These are phyloP conservation scores for Pterocles gutturalis DNA, from an alignment of 2,113 vertebrate species.

Conservation along the genomic window DNA sequence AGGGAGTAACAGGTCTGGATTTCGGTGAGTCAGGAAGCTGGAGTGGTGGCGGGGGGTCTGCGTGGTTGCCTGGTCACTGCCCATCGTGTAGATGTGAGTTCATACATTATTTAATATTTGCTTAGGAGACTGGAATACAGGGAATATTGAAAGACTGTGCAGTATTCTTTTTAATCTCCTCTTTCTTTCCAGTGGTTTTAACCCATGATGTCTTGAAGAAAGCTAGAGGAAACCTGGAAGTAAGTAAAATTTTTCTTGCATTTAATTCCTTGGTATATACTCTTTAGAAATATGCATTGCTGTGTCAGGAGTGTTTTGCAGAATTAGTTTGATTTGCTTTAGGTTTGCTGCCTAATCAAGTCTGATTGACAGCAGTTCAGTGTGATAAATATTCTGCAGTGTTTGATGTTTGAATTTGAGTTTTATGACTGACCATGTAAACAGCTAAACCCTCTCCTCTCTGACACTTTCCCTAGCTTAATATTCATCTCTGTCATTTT, in stretches of 20 bases:
- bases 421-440: neutral
- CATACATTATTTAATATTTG: neutral
- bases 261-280: neutral
- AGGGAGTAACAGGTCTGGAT: neutral
- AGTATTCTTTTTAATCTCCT: neutral
- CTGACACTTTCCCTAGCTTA: neutral
- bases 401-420: slow-evolving; percentile 25
- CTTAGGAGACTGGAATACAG: neutral
- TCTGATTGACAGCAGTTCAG: neutral
- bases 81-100: accelerated
- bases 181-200: slow-evolving; percentile 81
- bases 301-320: neutral
- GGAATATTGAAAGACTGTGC: neutral
- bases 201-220: slow-evolving; percentile 93
- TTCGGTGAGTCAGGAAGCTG: neutral
- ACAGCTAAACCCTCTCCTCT: neutral
- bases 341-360: neutral
- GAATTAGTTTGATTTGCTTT: neutral
- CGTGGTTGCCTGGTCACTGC: accelerated
- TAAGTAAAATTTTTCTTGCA: slow-evolving; percentile 53
- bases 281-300: neutral
- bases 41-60: neutral
- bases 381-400: neutral
- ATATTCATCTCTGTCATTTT: neutral
- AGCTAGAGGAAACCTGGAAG: slow-evolving; percentile 94